Percentiles rank a stretch among this genome's conserved stretches.
Evolutionary conservation across 2,113 vertebrate species (phyloP).

Genomic region (Symphodus melops): DNA sequence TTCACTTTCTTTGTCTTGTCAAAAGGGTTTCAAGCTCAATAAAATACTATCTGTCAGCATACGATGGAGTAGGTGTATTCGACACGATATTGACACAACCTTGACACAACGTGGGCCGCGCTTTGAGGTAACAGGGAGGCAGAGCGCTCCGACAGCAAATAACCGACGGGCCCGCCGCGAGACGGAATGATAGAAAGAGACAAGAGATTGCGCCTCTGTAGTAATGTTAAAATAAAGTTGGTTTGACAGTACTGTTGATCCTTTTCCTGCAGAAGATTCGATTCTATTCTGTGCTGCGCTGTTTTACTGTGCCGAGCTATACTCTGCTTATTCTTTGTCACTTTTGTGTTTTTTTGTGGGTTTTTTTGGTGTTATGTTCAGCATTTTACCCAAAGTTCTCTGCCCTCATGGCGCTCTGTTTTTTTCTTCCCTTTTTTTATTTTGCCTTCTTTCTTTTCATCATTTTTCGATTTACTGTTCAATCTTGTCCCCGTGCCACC

Average conservation of each 20-base stretch:
- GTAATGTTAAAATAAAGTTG: constrained; percentile 68
- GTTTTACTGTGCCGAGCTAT: not conserved
- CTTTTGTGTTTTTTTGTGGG: not conserved
- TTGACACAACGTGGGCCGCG: constrained; percentile 67
- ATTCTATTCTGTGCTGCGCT: constrained; percentile 6
- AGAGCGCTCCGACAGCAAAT: constrained; percentile 44
- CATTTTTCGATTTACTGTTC: constrained; percentile 33
- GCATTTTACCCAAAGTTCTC: not conserved
- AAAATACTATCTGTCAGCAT: constrained; percentile 59
- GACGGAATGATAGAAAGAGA: constrained; percentile 38
- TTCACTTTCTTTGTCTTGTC: constrained; percentile 56
- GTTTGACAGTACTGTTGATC: constrained; percentile 62
- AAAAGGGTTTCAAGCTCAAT: constrained; percentile 57
- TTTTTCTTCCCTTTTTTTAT: not conserved
- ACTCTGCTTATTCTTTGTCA: not conserved
- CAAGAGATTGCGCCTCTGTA: constrained; percentile 52
- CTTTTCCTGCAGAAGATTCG: constrained; percentile 24
- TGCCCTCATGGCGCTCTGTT: not conserved
- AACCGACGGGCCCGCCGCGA: constrained; percentile 51
- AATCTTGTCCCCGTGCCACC: constrained; percentile 38
- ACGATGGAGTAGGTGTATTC: constrained; percentile 55
- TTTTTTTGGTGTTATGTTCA: constrained; percentile 25
- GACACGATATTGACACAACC: constrained; percentile 64
- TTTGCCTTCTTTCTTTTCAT: constrained; percentile 20
- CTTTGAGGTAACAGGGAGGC: constrained; percentile 43